Evolutionary conservation across 2,113 vertebrate species (phyloP).

Genomic region (Brachionichthys hirsutus): DNA sequence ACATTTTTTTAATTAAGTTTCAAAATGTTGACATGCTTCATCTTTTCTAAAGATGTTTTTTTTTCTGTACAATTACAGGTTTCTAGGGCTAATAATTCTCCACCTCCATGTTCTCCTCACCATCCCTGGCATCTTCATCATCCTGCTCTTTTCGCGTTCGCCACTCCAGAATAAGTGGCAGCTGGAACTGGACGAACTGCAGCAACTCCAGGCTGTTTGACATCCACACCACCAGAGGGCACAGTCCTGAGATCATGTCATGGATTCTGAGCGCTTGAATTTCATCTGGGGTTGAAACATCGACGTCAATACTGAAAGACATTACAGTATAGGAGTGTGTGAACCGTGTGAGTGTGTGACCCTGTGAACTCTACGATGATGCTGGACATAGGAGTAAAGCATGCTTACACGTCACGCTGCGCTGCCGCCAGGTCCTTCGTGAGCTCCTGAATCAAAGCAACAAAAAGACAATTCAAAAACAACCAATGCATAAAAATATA

Average conservation of each 20-base stretch:
- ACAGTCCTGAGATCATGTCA: constrained; percentile 64
- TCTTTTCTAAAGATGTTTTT: no score
- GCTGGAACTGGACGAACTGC: constrained; percentile 78
- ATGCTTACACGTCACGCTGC: constrained; percentile 74
- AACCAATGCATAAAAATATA: no score
- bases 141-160: constrained; percentile 52
- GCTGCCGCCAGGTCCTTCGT: constrained; percentile 72
- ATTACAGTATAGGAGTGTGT: background rate
- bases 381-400: background rate
- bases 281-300: constrained; percentile 28
- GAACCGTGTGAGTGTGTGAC: no score
- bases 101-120: constrained; percentile 43
- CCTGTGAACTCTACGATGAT: no score
- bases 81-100: constrained; percentile 53
- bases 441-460: constrained; percentile 65
- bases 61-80: background rate
- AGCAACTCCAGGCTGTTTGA: constrained; percentile 80
- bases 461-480: background rate
- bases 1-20: no score
- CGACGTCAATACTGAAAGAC: constrained; percentile 12
- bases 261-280: constrained; percentile 20
- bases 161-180: constrained; percentile 74
- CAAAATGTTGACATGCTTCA: no score
- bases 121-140: constrained; percentile 41
- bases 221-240: constrained; percentile 80